Evolutionary conservation across 2,888 invertebrate genomes (phyloP).

Genomic region (Noctua janthe): DNA sequence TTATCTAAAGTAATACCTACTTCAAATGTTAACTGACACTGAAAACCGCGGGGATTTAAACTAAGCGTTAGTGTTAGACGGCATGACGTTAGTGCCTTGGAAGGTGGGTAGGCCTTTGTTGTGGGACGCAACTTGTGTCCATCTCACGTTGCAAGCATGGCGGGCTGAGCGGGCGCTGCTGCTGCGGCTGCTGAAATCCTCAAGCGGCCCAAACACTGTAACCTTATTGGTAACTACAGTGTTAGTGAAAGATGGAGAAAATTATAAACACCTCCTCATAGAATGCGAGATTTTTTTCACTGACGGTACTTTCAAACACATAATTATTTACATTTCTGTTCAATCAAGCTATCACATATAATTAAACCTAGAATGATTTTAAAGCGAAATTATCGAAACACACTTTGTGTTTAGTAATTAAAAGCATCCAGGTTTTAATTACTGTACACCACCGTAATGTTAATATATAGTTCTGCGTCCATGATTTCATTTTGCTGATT

Average conservation of each 20-base stretch:
- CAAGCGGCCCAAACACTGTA: too few species aligned
- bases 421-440: not conserved
- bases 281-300: not conserved
- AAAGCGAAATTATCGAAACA: not conserved
- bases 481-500: not conserved
- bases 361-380: not conserved
- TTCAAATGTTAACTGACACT: not conserved
- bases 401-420: not conserved
- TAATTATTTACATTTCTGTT: not conserved
- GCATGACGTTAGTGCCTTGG: too few species aligned
- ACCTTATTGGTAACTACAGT: not conserved
- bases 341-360: not conserved
- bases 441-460: not conserved
- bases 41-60: not conserved
- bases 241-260: not conserved
- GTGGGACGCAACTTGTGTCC: too few species aligned
- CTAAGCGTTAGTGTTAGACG: not conserved
- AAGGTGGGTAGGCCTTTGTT: too few species aligned
- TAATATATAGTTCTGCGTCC: too few species aligned
- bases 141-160: too few species aligned
- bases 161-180: too few species aligned
- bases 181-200: too few species aligned
- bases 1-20: not conserved
- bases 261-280: not conserved
- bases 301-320: not conserved